phyloP scores from a whole-genome alignment of 53 echinoderm and acorn worm genomes.

The Paracentrotus lividus region DNA sequence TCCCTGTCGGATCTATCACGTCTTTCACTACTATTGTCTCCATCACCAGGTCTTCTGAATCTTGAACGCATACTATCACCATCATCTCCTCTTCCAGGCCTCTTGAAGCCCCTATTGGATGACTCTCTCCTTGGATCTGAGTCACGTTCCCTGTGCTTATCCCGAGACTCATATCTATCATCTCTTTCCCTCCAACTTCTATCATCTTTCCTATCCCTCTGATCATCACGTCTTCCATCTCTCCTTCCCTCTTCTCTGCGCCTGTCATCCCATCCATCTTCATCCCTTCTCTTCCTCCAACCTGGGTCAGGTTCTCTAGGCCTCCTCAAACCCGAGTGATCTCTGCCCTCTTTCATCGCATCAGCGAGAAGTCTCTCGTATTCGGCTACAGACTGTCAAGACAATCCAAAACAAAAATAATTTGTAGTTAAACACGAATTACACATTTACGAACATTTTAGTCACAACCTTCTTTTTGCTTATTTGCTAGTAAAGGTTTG shows the following conservation, averaged over 20 bases:
- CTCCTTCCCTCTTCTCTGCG: conserved; percentile 47
- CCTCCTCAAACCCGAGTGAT: conserved; percentile 1
- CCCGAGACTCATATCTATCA: neutral
- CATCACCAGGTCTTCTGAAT: conserved; percentile 80
- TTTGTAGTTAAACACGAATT: neutral
- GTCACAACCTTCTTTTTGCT: neutral
- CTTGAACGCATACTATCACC: conserved; percentile 45
- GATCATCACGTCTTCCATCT: conserved; percentile 40
- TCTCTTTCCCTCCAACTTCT: conserved; percentile 35
- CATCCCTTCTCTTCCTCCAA: conserved; percentile 48
- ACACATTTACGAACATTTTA: neutral
- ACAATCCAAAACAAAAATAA: neutral
- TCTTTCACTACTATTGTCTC: neutral
- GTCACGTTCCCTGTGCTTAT: conserved; percentile 13
- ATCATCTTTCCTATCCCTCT: conserved; percentile 14
- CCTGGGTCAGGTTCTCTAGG: conserved; percentile 57
- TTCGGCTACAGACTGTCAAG: conserved; percentile 84
- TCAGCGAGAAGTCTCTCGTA: conserved; percentile 85
- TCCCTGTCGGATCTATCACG: neutral
- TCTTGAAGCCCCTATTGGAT: conserved; percentile 28
- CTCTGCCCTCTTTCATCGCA: conserved; percentile 72
- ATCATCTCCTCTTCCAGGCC: conserved; percentile 50
- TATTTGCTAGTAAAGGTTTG: too few species aligned
- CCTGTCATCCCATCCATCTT: conserved; percentile 26
- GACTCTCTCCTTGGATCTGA: neutral